Percentiles rank a stretch among this genome's conserved stretches.
These are phyloP conservation scores for Neostethus bicornis DNA, from an alignment of 2,797 vertebrate genomes.

Conservation along the genomic window DNA sequence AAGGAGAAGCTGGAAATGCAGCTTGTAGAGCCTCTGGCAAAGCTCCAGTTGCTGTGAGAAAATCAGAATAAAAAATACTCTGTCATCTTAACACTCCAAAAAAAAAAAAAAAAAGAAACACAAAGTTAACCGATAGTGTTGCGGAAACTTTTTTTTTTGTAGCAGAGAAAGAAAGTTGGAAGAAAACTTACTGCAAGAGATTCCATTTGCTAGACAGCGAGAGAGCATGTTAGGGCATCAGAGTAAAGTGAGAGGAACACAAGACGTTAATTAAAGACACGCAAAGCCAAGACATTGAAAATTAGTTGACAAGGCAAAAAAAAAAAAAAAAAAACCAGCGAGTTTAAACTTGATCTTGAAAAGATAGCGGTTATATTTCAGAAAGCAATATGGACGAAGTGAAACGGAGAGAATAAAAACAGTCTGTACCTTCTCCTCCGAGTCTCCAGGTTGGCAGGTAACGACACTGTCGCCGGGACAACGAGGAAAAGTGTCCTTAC, in stretches of 20 bases:
- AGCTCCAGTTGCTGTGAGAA: slow-evolving; percentile 93
- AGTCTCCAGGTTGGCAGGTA: slow-evolving; percentile 96
- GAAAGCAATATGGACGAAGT: too few relatives aligned
- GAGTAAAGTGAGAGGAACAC: slow-evolving; percentile 88
- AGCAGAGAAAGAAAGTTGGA: slow-evolving; percentile 55
- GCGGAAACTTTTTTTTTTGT: slow-evolving; percentile 20
- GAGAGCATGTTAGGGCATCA: slow-evolving; percentile 94
- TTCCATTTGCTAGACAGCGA: slow-evolving; percentile 99
- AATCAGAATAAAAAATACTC: slow-evolving; percentile 47
- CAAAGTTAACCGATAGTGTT: slow-evolving; percentile 6
- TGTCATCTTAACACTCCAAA: too few relatives aligned
- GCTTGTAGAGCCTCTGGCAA: slow-evolving; percentile 97
- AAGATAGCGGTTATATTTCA: too few relatives aligned
- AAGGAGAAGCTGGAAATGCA: slow-evolving; percentile 97
- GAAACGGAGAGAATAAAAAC: too few relatives aligned
- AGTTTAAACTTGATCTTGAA: slow-evolving; percentile 4
- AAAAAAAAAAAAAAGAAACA: slow-evolving; percentile 12
- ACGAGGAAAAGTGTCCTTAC: slow-evolving; percentile 94
- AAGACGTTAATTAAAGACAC: slow-evolving; percentile 90
- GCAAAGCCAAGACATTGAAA: slow-evolving; percentile 65
- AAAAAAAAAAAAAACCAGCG: too few relatives aligned
- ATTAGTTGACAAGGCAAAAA: slow-evolving; percentile 40
- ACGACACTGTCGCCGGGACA: slow-evolving; percentile 94
- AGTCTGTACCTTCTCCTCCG: slow-evolving; percentile 92
- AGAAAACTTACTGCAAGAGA: slow-evolving; percentile 99